Evolutionary conservation across 92 coral and sea anemone genomes (phyloP).

Genomic region (Porites rus): DNA sequence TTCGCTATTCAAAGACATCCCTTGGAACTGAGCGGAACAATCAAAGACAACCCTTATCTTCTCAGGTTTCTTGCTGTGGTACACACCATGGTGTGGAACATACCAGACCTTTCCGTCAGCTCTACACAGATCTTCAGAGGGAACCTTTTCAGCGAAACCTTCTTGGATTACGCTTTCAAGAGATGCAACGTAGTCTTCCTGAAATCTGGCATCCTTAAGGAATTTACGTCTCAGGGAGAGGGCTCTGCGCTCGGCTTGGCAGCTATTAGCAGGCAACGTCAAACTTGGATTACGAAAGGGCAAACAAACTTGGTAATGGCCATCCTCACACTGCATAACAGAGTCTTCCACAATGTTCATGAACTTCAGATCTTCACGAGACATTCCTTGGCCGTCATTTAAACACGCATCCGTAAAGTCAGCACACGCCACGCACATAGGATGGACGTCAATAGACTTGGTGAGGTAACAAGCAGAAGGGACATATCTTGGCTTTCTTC

Average conservation of each 20-base stretch:
- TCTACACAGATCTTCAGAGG: slow-evolving; percentile 30
- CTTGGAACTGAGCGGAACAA: too few species aligned
- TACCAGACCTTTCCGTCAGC: slow-evolving; percentile 60
- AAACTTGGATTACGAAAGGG: slow-evolving; percentile 48
- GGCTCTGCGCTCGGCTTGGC: slow-evolving; percentile 60
- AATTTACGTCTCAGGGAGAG: slow-evolving; percentile 36
- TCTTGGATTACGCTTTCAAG: slow-evolving; percentile 46
- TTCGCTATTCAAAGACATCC: slow-evolving; percentile 4
- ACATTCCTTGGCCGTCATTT: slow-evolving; percentile 13
- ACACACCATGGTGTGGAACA: slow-evolving; percentile 61
- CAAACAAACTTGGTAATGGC: slow-evolving; percentile 48
- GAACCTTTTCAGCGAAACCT: slow-evolving; percentile 55
- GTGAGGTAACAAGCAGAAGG: slow-evolving; percentile 9
- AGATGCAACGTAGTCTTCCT: slow-evolving; percentile 47
- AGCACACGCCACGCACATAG: slow-evolving; percentile 50
- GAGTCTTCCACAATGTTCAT: slow-evolving; percentile 48
- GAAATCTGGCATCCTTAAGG: slow-evolving; percentile 16
- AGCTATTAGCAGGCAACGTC: slow-evolving; percentile 37
- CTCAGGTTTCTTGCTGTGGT: slow-evolving; percentile 47
- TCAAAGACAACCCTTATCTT: slow-evolving; percentile 33
- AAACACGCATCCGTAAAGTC: slow-evolving; percentile 49
- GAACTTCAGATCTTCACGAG: slow-evolving; percentile 44
- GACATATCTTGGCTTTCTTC: slow-evolving; percentile 22
- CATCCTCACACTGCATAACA: slow-evolving; percentile 41
- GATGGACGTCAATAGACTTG: slow-evolving; percentile 36